Evolutionary conservation across 2,888 invertebrate genomes (phyloP), one percentile per base, ranked within the genome.

Genomic region (Adineta ricciae): DNA sequence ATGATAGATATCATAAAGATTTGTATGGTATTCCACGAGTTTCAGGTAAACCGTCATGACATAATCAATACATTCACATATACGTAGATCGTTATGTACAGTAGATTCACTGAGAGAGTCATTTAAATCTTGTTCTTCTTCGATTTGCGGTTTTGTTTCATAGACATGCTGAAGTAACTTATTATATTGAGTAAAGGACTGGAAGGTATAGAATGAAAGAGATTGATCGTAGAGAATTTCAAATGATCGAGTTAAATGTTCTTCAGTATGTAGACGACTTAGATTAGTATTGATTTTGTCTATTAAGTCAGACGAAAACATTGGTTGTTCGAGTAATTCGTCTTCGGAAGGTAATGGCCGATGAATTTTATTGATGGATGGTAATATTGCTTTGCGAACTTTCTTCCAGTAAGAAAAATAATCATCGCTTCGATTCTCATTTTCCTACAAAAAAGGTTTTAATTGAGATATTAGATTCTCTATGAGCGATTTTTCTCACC

Each of bases 21-120:
- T 78, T 78, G n/a, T 41, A 78, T 78, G 41, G 41, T 78, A 41
- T 41, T 41, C 78, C 38, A 78, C 41, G 4, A 78, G n/a, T 41
- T 78, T 38, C 1, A 41, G 9, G 41, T 78, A 78, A n/a, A 78
- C 16, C 11, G 78, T 24, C n/a, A 78, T 41, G n/a, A 41, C 21
- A 41, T 78, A 41, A 41, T 78, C 78, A 41, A n/a, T n/a, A 78
- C 78, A 78, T 78, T 78, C n/a, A 41, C 78, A 78, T 24, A n/a
- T 41, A n/a, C 78, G 41, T 41, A 41, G 41, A 78, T 78, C 78
- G 32, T 36, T 27, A 64, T 32, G 32, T 4, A 19, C 32, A 64
- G 32, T 64, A 36, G 32, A 64, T 64, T 64, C 64, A 64, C 41
- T 78, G 1, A 41, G 0, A 19, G n/a, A 78, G 38, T 78, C 16